Evolutionary conservation across 2,113 vertebrate species (phyloP).

Genomic region (Oncorhynchus clarkii): DNA sequence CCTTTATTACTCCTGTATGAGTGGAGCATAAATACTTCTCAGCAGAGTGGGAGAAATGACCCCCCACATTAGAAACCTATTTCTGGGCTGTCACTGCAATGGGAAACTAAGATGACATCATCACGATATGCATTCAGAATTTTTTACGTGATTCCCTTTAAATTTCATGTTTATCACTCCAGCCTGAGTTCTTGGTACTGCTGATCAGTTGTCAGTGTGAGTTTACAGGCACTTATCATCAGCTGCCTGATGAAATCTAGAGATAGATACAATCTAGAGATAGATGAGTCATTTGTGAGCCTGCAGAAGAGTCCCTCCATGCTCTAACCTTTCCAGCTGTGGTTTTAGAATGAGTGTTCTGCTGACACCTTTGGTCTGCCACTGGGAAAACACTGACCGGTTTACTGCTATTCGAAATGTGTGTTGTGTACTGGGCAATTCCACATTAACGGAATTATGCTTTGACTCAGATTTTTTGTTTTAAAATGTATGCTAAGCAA

Average conservation of each 20-base stretch:
- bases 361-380: constrained; percentile 52
- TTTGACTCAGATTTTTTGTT: no score
- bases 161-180: constrained; percentile 20
- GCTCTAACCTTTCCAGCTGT: constrained; percentile 72
- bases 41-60: no score
- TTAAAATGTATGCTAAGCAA: no score
- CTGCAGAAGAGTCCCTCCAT: constrained; percentile 52
- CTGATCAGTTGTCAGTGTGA: constrained; percentile 31
- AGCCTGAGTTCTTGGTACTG: constrained; percentile 40
- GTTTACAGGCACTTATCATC: constrained; percentile 57
- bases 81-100: constrained; percentile 33
- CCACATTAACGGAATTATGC: neutral
- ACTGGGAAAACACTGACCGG: constrained; percentile 20
- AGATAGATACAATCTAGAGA: constrained; percentile 42
- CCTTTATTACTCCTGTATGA: no score
- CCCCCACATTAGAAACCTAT: no score
- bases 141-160: constrained; percentile 41
- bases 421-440: constrained; percentile 14
- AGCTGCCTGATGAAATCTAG: constrained; percentile 27
- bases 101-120: constrained; percentile 49
- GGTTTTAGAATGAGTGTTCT: constrained; percentile 69
- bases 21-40: no score
- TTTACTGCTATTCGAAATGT: constrained; percentile 42
- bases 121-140: neutral
- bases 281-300: constrained; percentile 70